Conservation (phyloP, 1,140 invertebrate genomes). For the Bombus polaris region DNA sequence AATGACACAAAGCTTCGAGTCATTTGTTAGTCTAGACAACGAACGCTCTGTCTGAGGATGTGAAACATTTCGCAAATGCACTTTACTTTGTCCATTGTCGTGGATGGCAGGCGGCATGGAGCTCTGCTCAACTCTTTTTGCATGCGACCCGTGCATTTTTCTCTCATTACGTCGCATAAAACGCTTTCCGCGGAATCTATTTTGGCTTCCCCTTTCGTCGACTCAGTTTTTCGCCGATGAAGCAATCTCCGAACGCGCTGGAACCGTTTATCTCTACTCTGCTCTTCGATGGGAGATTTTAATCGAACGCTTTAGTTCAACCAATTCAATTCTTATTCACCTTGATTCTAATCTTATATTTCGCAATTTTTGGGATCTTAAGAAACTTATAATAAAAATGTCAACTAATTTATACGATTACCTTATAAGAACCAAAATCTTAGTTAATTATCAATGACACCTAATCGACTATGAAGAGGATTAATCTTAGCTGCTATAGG, state of each 20-base stretch:
- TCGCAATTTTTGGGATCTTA: neutral
- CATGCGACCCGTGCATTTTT: slow-evolving; percentile 48
- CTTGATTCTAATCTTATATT: neutral
- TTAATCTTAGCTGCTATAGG: too few relatives aligned
- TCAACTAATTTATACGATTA: too few relatives aligned
- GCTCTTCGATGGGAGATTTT: neutral
- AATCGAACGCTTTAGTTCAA: neutral
- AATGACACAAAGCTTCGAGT: slow-evolving; percentile 37
- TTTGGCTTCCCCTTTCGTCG: slow-evolving; percentile 48
- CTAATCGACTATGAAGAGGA: too few relatives aligned
- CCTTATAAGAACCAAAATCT: too few relatives aligned
- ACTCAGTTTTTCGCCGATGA: slow-evolving; percentile 11
- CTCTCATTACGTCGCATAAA: slow-evolving; percentile 62
- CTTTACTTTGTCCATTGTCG: slow-evolving; percentile 52
- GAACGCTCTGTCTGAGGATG: slow-evolving; percentile 49
- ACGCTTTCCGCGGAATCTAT: slow-evolving; percentile 61
- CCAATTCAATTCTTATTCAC: neutral
- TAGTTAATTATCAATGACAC: too few relatives aligned
- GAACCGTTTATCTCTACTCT: neutral
- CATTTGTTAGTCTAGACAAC: slow-evolving; percentile 54
- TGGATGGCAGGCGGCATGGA: neutral
- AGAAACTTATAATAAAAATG: too few relatives aligned
- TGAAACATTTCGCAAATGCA: slow-evolving; percentile 48
- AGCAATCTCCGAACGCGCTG: neutral
- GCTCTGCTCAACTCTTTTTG: slow-evolving; percentile 5